Percentiles rank a stretch among this genome's conserved stretches.
Evolutionary conservation across 2,888 invertebrate species (phyloP).

Genomic region (Alviniconcha strummeri): DNA sequence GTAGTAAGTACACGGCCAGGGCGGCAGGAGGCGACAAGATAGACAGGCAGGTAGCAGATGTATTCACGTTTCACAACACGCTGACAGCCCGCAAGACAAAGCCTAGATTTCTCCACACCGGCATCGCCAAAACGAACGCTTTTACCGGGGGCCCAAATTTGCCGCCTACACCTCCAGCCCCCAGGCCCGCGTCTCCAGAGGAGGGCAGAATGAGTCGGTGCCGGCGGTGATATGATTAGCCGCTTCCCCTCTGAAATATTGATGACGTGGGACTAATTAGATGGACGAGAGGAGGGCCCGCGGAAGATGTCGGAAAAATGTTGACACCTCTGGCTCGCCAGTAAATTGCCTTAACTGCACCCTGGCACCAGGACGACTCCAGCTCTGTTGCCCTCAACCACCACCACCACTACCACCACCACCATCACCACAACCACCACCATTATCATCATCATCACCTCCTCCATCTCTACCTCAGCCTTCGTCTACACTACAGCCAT

Average conservation of each 20-base stretch:
- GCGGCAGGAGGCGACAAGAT: not conserved
- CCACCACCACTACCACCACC: not conserved
- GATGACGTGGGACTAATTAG: conserved; percentile 30
- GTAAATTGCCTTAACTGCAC: conserved; percentile 36
- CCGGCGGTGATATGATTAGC: conserved; percentile 33
- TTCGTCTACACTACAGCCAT: too few species aligned
- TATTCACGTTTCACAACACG: conserved; percentile 13
- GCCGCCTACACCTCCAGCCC: conserved; percentile 21
- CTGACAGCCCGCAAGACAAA: conserved; percentile 15
- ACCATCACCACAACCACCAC: too few species aligned
- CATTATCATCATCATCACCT: too few species aligned
- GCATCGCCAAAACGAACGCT: conserved; percentile 29
- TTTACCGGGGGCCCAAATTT: conserved; percentile 24
- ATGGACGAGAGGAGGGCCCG: conserved; percentile 11
- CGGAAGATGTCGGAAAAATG: conserved; percentile 20
- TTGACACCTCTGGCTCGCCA: conserved; percentile 27
- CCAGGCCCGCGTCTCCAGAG: not conserved
- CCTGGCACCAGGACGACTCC: conserved; percentile 16
- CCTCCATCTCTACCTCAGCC: too few species aligned
- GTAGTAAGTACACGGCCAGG: too few species aligned
- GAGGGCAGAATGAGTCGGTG: conserved; percentile 2
- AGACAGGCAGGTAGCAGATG: conserved; percentile 10
- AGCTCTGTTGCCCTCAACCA: not conserved
- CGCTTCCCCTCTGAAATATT: conserved; percentile 34
- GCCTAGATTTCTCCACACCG: conserved; percentile 26